A percentile compares a stretch with the other conserved stretches of the same genome.
Conservation (phyloP, 2,888 invertebrate species). For the Chrysodeixis includens region DNA sequence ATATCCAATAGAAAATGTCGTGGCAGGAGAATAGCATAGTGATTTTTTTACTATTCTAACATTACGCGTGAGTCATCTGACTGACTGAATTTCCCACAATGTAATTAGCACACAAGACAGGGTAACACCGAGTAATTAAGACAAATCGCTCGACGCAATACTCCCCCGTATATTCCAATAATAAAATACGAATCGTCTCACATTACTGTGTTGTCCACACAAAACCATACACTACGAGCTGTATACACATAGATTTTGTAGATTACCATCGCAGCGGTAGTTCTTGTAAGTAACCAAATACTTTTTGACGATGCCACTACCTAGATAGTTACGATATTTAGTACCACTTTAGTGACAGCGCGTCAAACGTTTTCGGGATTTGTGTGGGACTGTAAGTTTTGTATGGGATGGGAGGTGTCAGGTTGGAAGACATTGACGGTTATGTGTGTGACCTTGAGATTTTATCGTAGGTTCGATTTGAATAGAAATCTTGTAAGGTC, state of each 20-base stretch:
- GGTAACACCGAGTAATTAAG: neutral
- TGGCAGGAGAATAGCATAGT: too few species aligned
- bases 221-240: constrained; percentile 64
- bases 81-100: neutral
- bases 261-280: constrained; percentile 72
- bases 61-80: too few species aligned
- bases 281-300: constrained; percentile 73
- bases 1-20: too few species aligned
- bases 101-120: too few species aligned
- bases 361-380: constrained; percentile 37
- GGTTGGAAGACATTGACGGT: neutral
- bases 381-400: constrained; percentile 19
- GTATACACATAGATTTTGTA: constrained; percentile 61
- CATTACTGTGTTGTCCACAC: constrained; percentile 80
- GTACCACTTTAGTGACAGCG: constrained; percentile 51
- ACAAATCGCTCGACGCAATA: constrained; percentile 20
- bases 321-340: constrained; percentile 52
- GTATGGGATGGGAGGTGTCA: constrained; percentile 8
- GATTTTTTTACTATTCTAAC: too few species aligned
- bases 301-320: constrained; percentile 62
- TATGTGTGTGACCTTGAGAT: neutral
- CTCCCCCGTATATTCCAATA: constrained; percentile 30
- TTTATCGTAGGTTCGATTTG: neutral
- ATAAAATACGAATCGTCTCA: constrained; percentile 71
- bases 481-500: neutral